A percentile compares a stretch with the other conserved stretches of the same genome.
Evolutionary conservation across 92 coral and sea anemone species (phyloP).

Genomic region (Anthopleura xanthogrammica): DNA sequence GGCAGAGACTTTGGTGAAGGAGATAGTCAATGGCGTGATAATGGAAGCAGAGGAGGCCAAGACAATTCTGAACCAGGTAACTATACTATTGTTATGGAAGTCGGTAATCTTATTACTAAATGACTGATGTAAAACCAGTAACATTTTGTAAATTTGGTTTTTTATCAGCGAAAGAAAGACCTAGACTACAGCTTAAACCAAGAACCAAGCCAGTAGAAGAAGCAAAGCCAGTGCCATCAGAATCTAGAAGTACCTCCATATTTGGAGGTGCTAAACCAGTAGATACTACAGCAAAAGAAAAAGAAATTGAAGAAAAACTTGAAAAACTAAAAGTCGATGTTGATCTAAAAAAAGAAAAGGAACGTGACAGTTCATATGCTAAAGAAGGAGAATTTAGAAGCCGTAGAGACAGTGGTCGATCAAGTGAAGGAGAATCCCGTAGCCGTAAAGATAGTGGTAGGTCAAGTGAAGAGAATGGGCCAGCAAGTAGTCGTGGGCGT

Average conservation of each 20-base stretch:
- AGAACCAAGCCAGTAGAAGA: slow-evolving; percentile 73
- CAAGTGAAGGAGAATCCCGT: slow-evolving; percentile 58
- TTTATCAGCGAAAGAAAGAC: slow-evolving; percentile 74
- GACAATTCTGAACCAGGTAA: slow-evolving; percentile 55
- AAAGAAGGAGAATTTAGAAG: slow-evolving; percentile 17
- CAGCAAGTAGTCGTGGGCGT: slow-evolving; percentile 31
- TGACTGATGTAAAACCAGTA: not conserved
- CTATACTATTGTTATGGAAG: not conserved
- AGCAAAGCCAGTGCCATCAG: slow-evolving; percentile 27
- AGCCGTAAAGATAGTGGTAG: slow-evolving; percentile 72
- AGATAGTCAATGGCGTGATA: slow-evolving; percentile 41
- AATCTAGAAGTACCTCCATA: slow-evolving; percentile 56
- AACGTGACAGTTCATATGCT: slow-evolving; percentile 38
- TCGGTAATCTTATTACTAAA: not conserved
- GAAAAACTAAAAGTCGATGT: slow-evolving; percentile 78
- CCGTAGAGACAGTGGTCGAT: slow-evolving; percentile 20
- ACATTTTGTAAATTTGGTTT: not conserved
- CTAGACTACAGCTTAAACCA: slow-evolving; percentile 80
- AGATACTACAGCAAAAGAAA: slow-evolving; percentile 91
- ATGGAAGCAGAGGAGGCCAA: slow-evolving; percentile 41
- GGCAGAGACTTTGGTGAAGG: slow-evolving; percentile 56
- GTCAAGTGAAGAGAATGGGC: slow-evolving; percentile 68
- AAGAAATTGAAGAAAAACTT: slow-evolving; percentile 88
- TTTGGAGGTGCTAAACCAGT: slow-evolving; percentile 99
- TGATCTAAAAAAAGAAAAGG: slow-evolving; percentile 45